These are phyloP conservation scores for Camponotus fellah DNA, from an alignment of 2,888 invertebrate species.

Conservation along the genomic window DNA sequence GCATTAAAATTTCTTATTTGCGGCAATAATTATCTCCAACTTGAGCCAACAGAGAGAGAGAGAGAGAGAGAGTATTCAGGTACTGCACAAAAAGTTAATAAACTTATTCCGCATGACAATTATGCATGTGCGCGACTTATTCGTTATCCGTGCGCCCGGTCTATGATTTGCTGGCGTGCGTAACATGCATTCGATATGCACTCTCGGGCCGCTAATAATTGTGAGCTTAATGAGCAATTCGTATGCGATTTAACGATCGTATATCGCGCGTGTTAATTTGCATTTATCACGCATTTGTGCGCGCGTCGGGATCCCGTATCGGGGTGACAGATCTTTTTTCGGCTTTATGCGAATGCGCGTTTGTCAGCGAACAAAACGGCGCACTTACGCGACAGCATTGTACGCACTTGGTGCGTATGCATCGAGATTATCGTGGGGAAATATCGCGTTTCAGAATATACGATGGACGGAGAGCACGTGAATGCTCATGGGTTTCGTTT, in stretches of 20 bases:
- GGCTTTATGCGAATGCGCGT: background rate
- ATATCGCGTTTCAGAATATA: constrained; percentile 35
- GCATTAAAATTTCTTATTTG: constrained; percentile 7
- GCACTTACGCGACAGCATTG: constrained; percentile 17
- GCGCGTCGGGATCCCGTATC: constrained; percentile 5
- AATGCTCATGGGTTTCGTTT: constrained; percentile 2
- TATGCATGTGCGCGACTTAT: constrained; percentile 19
- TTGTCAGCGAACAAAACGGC: background rate
- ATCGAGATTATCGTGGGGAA: constrained; percentile 38
- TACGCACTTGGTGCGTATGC: background rate
- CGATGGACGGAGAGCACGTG: background rate
- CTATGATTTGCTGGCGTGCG: constrained; percentile 10
- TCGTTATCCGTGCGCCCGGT: constrained; percentile 5
- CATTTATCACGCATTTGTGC: constrained; percentile 2
- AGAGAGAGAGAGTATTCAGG: too few relatives aligned
- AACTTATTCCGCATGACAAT: constrained; percentile 1
- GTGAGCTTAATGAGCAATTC: constrained; percentile 41
- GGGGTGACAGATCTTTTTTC: constrained; percentile 15
- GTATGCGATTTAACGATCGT: constrained; percentile 37
- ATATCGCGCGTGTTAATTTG: constrained; percentile 35
- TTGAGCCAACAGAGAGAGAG: background rate
- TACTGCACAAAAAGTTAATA: constrained; percentile 18
- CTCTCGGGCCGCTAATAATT: constrained; percentile 24
- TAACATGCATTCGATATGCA: background rate
- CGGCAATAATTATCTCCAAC: background rate